Percentiles rank a stretch among this genome's conserved stretches.
phyloP scores from a whole-genome alignment of 53 echinoderm and acorn worm species.

The Echinometra lucunter region DNA sequence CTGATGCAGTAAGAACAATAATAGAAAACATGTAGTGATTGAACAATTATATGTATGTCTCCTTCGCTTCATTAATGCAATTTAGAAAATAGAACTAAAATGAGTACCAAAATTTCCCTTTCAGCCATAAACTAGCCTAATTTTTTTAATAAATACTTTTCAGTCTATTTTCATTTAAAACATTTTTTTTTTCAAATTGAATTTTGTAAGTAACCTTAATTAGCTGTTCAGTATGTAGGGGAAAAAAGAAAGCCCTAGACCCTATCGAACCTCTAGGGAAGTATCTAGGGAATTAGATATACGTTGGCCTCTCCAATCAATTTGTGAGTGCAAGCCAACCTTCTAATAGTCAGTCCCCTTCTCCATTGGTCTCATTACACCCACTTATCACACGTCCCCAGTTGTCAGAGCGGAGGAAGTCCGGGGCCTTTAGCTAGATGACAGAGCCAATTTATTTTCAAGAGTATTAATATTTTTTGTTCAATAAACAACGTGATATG shows the following conservation, averaged over 20 bases:
- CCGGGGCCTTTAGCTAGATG: conserved; percentile 53
- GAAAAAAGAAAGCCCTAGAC: neutral
- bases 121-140: too few relatives aligned
- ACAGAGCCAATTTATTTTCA: conserved; percentile 36
- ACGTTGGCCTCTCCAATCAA: neutral
- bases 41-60: too few relatives aligned
- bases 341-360: neutral
- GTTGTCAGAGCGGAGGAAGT: neutral
- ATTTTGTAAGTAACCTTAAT: too few relatives aligned
- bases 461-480: neutral
- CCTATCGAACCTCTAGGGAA: neutral
- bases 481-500: conserved; percentile 37
- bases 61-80: too few relatives aligned
- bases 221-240: too few relatives aligned
- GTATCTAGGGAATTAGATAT: neutral
- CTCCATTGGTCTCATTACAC: conserved; percentile 3
- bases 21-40: too few relatives aligned
- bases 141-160: too few relatives aligned
- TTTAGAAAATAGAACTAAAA: too few relatives aligned
- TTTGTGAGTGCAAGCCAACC: conserved; percentile 9
- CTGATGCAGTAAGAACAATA: too few relatives aligned
- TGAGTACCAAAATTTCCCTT: too few relatives aligned
- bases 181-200: too few relatives aligned
- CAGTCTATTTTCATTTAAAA: too few relatives aligned
- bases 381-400: conserved; percentile 9